A percentile compares a stretch with the other conserved stretches of the same genome.
These are phyloP conservation scores for Apamea anceps DNA, from an alignment of 2,888 invertebrate genomes.

Conservation along the genomic window DNA sequence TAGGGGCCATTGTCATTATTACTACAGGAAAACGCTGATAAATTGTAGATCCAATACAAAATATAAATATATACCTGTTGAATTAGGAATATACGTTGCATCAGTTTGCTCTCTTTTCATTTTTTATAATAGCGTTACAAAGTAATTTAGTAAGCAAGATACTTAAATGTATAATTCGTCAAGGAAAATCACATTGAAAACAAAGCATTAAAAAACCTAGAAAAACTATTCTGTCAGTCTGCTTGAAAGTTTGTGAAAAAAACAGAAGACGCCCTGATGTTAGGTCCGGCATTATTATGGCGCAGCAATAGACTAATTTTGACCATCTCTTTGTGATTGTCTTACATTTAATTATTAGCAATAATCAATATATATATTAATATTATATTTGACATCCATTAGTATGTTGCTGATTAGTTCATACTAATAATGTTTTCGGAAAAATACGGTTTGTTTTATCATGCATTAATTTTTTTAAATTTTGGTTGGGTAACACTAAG, in stretches of 20 bases:
- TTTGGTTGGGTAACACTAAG: slow-evolving; percentile 32
- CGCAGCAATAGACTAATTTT: background rate
- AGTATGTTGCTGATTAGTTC: too few relatives aligned
- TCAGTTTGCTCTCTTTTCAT: background rate
- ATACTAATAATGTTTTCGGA: background rate
- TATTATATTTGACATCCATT: too few relatives aligned
- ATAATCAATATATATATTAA: background rate
- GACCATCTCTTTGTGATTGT: background rate
- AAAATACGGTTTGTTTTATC: slow-evolving; percentile 10
- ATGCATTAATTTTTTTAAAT: background rate
- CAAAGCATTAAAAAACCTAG: background rate
- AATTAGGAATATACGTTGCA: background rate
- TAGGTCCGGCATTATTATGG: background rate
- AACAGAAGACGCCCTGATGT: background rate
- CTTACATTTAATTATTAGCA: background rate
- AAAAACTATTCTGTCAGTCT: background rate
- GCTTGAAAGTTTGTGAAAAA: background rate
- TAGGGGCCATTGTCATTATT: too few relatives aligned
- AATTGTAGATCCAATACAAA: too few relatives aligned
- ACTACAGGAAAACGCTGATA: too few relatives aligned
- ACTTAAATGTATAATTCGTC: background rate
- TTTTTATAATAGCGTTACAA: background rate
- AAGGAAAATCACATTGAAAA: background rate
- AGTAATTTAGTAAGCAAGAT: background rate
- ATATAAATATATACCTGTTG: too few relatives aligned